Evolutionary conservation across 1,140 invertebrate species (phyloP).

Genomic region (Pogonus chalceus): DNA sequence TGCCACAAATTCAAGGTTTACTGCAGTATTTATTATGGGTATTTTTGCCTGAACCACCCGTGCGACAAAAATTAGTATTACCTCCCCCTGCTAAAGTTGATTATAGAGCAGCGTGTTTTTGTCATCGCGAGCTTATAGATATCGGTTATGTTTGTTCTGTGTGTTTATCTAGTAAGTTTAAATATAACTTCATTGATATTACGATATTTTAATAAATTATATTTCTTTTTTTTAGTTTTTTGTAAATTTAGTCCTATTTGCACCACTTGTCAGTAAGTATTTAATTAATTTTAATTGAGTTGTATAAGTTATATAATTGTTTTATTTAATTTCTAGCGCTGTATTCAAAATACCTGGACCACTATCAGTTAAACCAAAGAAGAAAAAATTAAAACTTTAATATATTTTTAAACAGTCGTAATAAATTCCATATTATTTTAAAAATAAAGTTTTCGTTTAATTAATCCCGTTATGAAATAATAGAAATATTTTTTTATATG

Average conservation of each 20-base stretch:
- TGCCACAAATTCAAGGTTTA: slow-evolving; percentile 70
- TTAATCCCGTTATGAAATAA: no score
- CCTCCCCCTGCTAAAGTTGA: slow-evolving; percentile 87
- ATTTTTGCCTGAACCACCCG: slow-evolving; percentile 75
- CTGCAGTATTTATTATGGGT: slow-evolving; percentile 94
- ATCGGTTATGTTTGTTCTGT: slow-evolving; percentile 97
- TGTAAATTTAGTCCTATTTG: slow-evolving; percentile 97
- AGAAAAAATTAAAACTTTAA: slow-evolving; percentile 52
- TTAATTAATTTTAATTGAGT: slow-evolving; percentile 8
- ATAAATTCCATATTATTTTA: no score
- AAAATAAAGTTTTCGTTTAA: no score
- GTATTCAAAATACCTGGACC: slow-evolving; percentile 71
- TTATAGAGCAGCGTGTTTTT: slow-evolving; percentile 95
- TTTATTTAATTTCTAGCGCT: slow-evolving; percentile 54
- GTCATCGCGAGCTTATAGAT: slow-evolving; percentile 91
- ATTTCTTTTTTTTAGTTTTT: slow-evolving; percentile 65
- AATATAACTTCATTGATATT: slow-evolving; percentile 16
- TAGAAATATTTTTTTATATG: no score
- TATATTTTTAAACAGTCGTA: no score
- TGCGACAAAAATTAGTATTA: slow-evolving; percentile 73
- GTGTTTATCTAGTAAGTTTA: slow-evolving; percentile 80
- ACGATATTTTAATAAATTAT: slow-evolving; percentile 11
- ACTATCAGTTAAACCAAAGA: slow-evolving; percentile 58
- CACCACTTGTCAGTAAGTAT: slow-evolving; percentile 89
- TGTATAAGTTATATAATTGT: slow-evolving; percentile 16